phyloP scores from a whole-genome alignment of 2,797 vertebrate species.

The Triplophysa bombifrons region DNA sequence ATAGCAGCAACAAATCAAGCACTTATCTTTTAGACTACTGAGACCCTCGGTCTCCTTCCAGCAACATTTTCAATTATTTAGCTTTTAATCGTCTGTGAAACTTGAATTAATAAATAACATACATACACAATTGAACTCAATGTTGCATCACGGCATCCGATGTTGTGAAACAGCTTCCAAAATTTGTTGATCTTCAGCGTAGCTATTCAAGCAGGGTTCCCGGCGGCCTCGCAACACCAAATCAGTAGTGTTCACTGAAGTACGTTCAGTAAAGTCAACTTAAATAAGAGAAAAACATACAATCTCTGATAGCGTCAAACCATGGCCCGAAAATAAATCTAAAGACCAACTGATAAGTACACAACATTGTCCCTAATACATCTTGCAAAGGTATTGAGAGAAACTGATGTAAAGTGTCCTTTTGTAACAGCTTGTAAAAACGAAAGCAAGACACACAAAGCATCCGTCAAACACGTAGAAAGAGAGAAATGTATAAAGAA shows the following conservation, averaged over 20 bases:
- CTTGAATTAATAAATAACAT: neutral
- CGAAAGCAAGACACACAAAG: conserved; percentile 16
- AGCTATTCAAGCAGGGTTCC: conserved; percentile 5
- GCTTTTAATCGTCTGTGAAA: conserved; percentile 8
- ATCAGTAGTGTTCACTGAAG: conserved; percentile 43
- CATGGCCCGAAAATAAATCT: conserved; percentile 16
- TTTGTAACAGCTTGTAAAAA: conserved; percentile 24
- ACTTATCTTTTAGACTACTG: neutral
- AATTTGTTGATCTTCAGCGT: conserved; percentile 18
- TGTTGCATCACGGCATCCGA: neutral
- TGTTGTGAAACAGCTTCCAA: conserved; percentile 15
- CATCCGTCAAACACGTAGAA: conserved; percentile 25
- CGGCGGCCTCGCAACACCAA: conserved; percentile 37
- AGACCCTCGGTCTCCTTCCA: neutral
- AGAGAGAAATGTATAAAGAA: conserved; percentile 15
- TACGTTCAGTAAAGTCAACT: conserved; percentile 35
- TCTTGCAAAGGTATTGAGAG: conserved; percentile 22
- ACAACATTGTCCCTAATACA: conserved; percentile 15
- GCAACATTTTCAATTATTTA: conserved; percentile 10
- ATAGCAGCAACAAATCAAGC: neutral
- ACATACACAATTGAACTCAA: neutral
- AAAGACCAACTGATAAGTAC: conserved; percentile 38
- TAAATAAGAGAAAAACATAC: conserved; percentile 46
- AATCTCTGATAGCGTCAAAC: conserved; percentile 22
- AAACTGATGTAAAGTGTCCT: neutral